These are phyloP conservation scores for Luperina nickerlii DNA, from an alignment of 2,888 invertebrate species.

Conservation along the genomic window DNA sequence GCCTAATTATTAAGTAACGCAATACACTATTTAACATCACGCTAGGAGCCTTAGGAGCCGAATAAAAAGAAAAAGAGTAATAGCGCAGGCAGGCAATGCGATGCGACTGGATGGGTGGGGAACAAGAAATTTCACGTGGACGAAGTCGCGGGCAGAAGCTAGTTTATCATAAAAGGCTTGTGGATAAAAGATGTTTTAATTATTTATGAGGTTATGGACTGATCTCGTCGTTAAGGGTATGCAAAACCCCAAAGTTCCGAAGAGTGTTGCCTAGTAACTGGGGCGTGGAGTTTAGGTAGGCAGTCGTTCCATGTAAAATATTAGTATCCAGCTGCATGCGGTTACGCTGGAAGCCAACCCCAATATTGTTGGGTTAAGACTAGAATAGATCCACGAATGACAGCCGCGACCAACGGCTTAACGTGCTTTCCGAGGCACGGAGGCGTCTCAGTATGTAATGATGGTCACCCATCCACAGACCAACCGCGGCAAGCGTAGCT, in stretches of 20 bases:
- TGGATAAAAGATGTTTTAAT: neutral
- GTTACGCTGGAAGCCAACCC: neutral
- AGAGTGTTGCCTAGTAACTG: neutral
- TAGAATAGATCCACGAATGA: neutral
- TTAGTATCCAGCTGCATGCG: neutral
- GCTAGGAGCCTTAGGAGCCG: no score
- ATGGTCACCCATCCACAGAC: neutral
- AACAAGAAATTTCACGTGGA: no score
- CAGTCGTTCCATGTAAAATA: no score
- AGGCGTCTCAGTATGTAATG: neutral
- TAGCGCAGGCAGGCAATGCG: no score
- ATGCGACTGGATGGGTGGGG: no score
- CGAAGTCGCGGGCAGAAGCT: no score
- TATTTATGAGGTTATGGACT: neutral
- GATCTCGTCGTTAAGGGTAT: accelerated
- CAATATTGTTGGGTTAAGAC: neutral
- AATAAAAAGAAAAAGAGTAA: no score
- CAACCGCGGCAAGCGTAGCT: neutral
- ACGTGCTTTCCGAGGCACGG: neutral
- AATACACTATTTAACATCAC: no score
- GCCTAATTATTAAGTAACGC: no score
- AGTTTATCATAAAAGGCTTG: no score
- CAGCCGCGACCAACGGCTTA: neutral
- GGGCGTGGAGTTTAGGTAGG: no score
- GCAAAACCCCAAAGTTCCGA: neutral